Conservation (phyloP, 2,113 vertebrate genomes). For the Trichomycterus rosablanca region DNA sequence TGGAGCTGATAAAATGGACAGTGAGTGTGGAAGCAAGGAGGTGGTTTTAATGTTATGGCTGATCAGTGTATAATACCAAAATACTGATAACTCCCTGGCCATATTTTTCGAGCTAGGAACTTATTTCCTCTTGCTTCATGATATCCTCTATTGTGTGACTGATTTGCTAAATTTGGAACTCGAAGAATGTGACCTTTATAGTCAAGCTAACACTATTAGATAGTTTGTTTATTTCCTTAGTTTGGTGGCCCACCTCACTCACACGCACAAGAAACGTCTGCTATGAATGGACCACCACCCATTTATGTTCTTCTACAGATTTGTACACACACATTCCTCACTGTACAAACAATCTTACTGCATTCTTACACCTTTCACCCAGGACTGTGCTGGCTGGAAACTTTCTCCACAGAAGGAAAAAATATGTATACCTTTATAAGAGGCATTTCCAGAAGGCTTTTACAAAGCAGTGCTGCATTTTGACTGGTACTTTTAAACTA, state of each 20-base stretch:
- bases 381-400: no score
- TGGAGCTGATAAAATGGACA: no score
- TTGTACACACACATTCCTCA: constrained; percentile 10
- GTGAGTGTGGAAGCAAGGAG: no score
- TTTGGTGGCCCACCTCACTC: constrained; percentile 8
- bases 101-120: not conserved
- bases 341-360: constrained; percentile 11
- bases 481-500: no score
- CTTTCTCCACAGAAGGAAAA: not conserved
- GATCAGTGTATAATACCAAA: no score
- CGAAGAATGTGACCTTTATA: constrained; percentile 39
- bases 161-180: constrained; percentile 36
- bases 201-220: constrained; percentile 17
- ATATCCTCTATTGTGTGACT: constrained; percentile 21
- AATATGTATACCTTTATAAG: no score
- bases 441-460: no score
- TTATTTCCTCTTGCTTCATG: constrained; percentile 16
- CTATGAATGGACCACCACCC: constrained; percentile 17
- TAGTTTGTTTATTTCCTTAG: constrained; percentile 41
- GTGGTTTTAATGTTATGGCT: no score
- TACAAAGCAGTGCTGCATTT: no score
- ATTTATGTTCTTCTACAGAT: constrained; percentile 11
- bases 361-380: not conserved
- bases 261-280: not conserved
- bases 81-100: no score